phyloP scores from a whole-genome alignment of 2,113 vertebrate genomes.

The Thamnaconus septentrionalis region DNA sequence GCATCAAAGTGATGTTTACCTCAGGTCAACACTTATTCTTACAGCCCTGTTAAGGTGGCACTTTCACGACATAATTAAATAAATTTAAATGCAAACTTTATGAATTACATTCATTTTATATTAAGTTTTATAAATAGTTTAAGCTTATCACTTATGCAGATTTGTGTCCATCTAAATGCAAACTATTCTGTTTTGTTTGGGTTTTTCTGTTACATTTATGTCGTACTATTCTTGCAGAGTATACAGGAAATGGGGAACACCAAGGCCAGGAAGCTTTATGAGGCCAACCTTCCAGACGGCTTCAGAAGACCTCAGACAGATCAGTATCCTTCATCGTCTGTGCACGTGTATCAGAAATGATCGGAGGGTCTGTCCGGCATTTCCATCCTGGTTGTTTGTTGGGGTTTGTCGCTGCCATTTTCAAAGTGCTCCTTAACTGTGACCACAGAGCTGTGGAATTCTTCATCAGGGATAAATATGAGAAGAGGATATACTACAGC shows the following conservation, averaged over 20 bases:
- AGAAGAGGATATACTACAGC: constrained; percentile 96
- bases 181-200: neutral
- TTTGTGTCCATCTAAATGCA: neutral
- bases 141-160: no score
- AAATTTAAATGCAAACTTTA: no score
- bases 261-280: constrained; percentile 89
- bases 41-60: no score
- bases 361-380: neutral
- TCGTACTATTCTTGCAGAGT: constrained; percentile 73
- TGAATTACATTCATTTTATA: no score
- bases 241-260: constrained; percentile 98
- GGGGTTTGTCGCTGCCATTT: neutral
- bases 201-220: constrained; percentile 15
- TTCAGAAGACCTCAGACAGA: constrained; percentile 76
- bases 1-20: no score
- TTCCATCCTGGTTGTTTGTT: neutral
- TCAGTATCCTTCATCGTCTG: constrained; percentile 65
- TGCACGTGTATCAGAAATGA: neutral
- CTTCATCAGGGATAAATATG: constrained; percentile 98
- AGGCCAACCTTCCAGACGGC: constrained; percentile 83
- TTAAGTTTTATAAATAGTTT: no score
- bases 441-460: constrained; percentile 89
- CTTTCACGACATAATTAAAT: no score
- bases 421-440: constrained; percentile 41
- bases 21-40: no score